Evolutionary conservation across 92 coral and sea anemone species (phyloP), one percentile per base, ranked within the genome.

Genomic region (Porites cylindrica): DNA sequence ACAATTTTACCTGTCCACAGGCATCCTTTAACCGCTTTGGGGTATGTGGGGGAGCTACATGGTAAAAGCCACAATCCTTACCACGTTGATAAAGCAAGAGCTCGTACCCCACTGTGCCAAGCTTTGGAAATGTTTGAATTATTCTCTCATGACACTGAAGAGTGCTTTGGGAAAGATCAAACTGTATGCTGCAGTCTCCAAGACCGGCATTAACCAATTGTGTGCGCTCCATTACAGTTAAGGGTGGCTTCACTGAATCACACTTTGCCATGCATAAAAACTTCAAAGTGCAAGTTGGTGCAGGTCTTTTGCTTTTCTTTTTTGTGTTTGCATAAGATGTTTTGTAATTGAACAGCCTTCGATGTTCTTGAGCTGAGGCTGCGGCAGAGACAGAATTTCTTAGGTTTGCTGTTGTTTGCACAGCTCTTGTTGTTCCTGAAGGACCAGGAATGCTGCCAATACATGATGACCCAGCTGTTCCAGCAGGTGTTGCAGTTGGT

Each of bases 31-130:
- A 6, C 38, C 88, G 24, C 29, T 62, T 71, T 17, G 91, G 84
- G 52, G 86, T 65, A 81, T 86, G 81, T 51, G 91, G 59, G 59
- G 91, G 90, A 72, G 72, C 66, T n/a, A 86, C 66, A 43, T 73
- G 53, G 65, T 86, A 88, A 61, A 90, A 86, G 17, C 91, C 93
- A 79, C 85, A 2, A 17, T 66, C 71, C 24, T 17, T 19, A 50
- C 84, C 84, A 64, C 93, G 62, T 65, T 90, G 93, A 67, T 69
- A 90, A 12, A 90, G 85, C 43, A 64, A 47, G 13, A 90, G 20
- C 62, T 90, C 93, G 86, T 76, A 81, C 32, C 93, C 93, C 6
- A 78, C 84, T 32, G 69, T 82, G 21, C 52, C 66, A 29, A 90
- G 70, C 66, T 61, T 69, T 23, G 93, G 93, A 51, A 66, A 90